Base-by-base conservation (phyloP, 2,888 invertebrate genomes). In the Nomada hirtipes region DNA sequence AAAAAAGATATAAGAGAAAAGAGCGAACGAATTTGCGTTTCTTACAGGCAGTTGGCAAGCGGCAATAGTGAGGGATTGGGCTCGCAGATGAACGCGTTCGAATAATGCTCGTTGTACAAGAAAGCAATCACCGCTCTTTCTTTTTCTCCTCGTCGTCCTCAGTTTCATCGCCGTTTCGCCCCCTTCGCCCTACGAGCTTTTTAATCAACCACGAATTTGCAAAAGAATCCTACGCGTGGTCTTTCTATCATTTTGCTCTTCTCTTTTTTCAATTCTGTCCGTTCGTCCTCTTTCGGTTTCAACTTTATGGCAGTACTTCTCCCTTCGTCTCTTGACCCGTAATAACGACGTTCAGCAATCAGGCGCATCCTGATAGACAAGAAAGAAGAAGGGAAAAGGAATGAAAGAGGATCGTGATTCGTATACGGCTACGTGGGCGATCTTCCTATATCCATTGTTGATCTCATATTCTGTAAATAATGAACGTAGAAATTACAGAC, bases 141-240 rank as follows among this genome's bases (percentile, higher is more conserved):
- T 68, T 44, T 80, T 64, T 78, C 36, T 36, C 36, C 36, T 36
- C 59, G 44, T 47, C 23, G 59, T 61, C 69, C 18, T 69, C 60
- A 68, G 64, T 77, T 75, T 47, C 15, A 76, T 79, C 77, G 61
- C 69, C 63, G 36, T 7, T 36, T 74, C 29, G 81, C 74, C 81
- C 81, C 84, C 68, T 57, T 53, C 74, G 67, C 50, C 26, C 50
- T 26, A 20, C 69, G 64, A 85, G 86, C 89, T 91, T 92, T 92
- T 92, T 91, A 92, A 91, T 92, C 90, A 91, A 85, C 90, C 85
- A 89, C 89, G 84, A 91, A 92, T 92, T 91, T 91, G 88, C 90
- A 87, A 91, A 87, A 90, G 90, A 87, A 90, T 88, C 88, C 76
- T 65, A 75, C 60, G 29, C 52, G 47, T 69, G 67, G 57, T n/a